phyloP scores from a whole-genome alignment of 2,888 invertebrate species.

The Tipula lateralis region DNA sequence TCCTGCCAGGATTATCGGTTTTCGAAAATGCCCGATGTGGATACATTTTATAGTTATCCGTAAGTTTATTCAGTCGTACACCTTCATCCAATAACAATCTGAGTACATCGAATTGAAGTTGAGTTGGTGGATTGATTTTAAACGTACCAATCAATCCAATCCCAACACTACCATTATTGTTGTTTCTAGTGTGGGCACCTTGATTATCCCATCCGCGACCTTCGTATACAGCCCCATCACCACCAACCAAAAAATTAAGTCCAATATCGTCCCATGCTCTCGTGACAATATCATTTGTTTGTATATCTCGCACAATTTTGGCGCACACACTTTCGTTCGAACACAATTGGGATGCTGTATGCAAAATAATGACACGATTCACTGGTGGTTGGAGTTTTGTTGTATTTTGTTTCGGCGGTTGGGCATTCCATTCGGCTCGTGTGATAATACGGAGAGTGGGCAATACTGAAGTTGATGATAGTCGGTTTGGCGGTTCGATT shows the following conservation, averaged over 20 bases:
- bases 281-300: slow-evolving; percentile 63
- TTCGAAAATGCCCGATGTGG: slow-evolving; percentile 63
- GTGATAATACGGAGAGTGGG: neutral
- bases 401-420: neutral
- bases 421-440: neutral
- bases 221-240: slow-evolving; percentile 66
- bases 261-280: slow-evolving; percentile 56
- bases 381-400: slow-evolving; percentile 48
- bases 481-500: no score
- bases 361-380: slow-evolving; percentile 53
- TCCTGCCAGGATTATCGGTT: slow-evolving; percentile 65
- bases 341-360: slow-evolving; percentile 61
- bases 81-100: slow-evolving; percentile 58
- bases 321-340: slow-evolving; percentile 46
- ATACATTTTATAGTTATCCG: slow-evolving; percentile 59
- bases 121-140: slow-evolving; percentile 51
- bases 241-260: slow-evolving; percentile 73
- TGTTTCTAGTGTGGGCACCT: slow-evolving; percentile 62
- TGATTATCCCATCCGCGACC: slow-evolving; percentile 65
- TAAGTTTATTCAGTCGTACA: slow-evolving; percentile 55
- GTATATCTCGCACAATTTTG: slow-evolving; percentile 51
- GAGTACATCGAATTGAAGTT: slow-evolving; percentile 55
- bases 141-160: slow-evolving; percentile 70
- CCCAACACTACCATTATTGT: slow-evolving; percentile 61
- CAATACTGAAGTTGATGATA: no score